Conservation (phyloP, 2,797 vertebrate species). For the Ambastaia sidthimunki region DNA sequence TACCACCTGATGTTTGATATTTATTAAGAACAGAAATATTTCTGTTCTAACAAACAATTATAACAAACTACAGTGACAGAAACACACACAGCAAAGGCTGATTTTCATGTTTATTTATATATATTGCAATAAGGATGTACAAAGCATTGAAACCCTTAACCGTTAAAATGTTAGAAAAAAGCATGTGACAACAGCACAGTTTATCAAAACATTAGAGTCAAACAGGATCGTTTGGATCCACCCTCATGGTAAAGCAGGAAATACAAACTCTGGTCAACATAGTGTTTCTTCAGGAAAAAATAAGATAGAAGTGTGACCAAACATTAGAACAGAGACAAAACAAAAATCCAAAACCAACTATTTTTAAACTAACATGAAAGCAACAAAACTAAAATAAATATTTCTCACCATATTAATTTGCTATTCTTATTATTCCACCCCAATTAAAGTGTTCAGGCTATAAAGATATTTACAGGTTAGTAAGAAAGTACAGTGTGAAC, state of each 20-base stretch:
- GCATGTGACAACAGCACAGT: constrained; percentile 89
- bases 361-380: constrained; percentile 58
- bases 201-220: constrained; percentile 89
- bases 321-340: constrained; percentile 61
- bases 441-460: constrained; percentile 68
- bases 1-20: too few species aligned
- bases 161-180: constrained; percentile 94
- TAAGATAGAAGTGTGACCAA: constrained; percentile 74
- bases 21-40: neutral
- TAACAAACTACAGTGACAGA: neutral
- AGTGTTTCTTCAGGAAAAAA: constrained; percentile 81
- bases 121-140: constrained; percentile 98
- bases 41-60: neutral
- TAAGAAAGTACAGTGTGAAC: constrained; percentile 66
- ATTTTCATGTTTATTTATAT: constrained; percentile 80
- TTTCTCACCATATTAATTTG: constrained; percentile 71
- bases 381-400: constrained; percentile 86
- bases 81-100: constrained; percentile 8
- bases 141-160: constrained; percentile 92
- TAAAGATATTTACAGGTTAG: constrained; percentile 74
- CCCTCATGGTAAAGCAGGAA: constrained; percentile 64
- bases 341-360: constrained; percentile 74
- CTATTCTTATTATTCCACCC: constrained; percentile 73
- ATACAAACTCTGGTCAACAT: constrained; percentile 65
- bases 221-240: constrained; percentile 70